Conservation (phyloP, 2,113 vertebrate species). For the Podarcis cretensis region DNA sequence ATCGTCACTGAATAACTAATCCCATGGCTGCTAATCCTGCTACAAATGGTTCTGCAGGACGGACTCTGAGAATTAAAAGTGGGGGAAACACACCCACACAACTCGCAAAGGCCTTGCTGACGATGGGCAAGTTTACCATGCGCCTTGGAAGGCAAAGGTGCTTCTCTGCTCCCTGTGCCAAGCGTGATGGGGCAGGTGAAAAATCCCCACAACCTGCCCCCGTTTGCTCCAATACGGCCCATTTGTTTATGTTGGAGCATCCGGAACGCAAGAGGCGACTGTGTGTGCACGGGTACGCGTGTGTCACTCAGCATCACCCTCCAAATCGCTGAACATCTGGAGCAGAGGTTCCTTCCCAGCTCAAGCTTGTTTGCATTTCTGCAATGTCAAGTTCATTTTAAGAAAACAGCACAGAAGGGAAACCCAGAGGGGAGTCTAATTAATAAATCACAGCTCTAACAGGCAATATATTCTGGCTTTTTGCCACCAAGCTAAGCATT, state of each 20-base stretch:
- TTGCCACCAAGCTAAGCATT: not conserved
- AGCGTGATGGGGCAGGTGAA: constrained; percentile 31
- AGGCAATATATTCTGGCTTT: constrained; percentile 5
- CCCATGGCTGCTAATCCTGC: constrained; percentile 45
- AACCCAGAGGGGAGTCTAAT: not conserved
- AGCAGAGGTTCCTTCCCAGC: not conserved
- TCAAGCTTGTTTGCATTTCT: not conserved
- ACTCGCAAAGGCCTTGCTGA: constrained; percentile 2
- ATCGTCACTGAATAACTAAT: not conserved
- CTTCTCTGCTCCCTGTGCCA: constrained; percentile 13
- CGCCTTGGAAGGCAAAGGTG: constrained; percentile 48
- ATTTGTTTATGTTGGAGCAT: constrained; percentile 17
- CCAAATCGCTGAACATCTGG: constrained; percentile 18
- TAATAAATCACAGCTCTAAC: constrained; percentile 19
- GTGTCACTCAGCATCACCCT: constrained; percentile 16
- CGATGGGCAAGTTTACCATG: constrained; percentile 30
- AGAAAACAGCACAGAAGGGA: constrained; percentile 6
- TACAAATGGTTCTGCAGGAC: not conserved
- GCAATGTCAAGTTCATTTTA: not conserved
- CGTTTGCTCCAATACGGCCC: constrained; percentile 38
- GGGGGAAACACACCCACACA: not conserved
- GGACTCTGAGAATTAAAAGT: constrained; percentile 17
- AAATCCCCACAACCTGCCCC: constrained; percentile 54
- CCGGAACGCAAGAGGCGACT: not conserved
- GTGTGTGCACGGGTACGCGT: not conserved